phyloP scores from a whole-genome alignment of 2,113 vertebrate species.

The Microcebus jonahi region DNA sequence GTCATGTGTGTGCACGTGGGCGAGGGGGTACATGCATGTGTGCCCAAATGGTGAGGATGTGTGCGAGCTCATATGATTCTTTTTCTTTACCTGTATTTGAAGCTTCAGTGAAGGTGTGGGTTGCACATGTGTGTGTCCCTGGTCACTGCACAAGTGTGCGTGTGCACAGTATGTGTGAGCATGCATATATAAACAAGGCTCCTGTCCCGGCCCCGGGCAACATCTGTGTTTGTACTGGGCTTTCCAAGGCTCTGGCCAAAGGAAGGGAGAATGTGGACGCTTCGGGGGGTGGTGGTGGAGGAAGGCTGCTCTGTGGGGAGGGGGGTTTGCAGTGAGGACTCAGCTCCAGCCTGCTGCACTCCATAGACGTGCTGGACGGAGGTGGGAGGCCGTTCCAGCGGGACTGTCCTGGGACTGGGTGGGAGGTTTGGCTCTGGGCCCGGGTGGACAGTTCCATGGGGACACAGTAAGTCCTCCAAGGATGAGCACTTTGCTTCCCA shows the following conservation, averaged over 20 bases:
- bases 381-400: background rate
- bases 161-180: background rate
- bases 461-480: background rate
- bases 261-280: background rate
- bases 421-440: background rate
- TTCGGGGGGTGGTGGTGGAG: background rate
- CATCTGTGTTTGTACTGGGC: background rate
- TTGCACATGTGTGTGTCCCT: background rate
- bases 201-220: background rate
- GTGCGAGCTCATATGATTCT: background rate
- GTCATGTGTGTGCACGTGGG: background rate
- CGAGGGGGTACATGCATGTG: background rate
- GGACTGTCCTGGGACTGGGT: background rate
- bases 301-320: background rate
- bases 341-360: background rate
- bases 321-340: background rate
- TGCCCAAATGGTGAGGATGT: background rate
- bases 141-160: background rate
- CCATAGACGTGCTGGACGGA: background rate
- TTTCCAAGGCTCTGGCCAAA: background rate
- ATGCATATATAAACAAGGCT: fast-evolving
- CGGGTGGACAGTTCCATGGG: fast-evolving
- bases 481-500: background rate
- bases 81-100: background rate
- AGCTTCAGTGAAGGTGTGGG: background rate